Evolutionary conservation across 2,888 invertebrate species (phyloP).

Genomic region (Apantesis nais): DNA sequence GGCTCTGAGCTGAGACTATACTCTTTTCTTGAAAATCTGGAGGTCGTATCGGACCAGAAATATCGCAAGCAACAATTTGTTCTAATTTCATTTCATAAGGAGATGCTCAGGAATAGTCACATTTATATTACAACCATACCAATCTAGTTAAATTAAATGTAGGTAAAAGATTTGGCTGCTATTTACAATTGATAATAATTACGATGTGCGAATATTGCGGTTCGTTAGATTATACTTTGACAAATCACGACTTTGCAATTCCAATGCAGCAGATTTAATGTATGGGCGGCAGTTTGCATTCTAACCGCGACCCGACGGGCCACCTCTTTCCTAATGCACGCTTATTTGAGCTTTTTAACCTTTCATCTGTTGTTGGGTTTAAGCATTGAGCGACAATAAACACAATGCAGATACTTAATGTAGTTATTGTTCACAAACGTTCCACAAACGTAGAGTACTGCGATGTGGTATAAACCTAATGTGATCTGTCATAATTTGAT

Average conservation of each 20-base stretch:
- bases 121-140: background rate
- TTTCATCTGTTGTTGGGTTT: slow-evolving; percentile 80
- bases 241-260: slow-evolving; percentile 86
- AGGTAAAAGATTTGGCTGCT: slow-evolving; percentile 74
- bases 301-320: slow-evolving; percentile 83
- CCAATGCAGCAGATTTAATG: slow-evolving; percentile 85
- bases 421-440: slow-evolving; percentile 70
- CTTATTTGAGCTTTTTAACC: slow-evolving; percentile 86
- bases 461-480: slow-evolving; percentile 4
- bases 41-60: background rate
- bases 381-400: slow-evolving; percentile 82
- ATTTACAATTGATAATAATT: slow-evolving; percentile 84
- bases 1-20: too few species aligned
- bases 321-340: slow-evolving; percentile 86
- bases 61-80: background rate
- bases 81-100: background rate
- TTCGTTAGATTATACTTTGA: slow-evolving; percentile 85
- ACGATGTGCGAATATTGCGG: slow-evolving; percentile 85
- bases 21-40: too few species aligned
- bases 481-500: background rate
- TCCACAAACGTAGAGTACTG: slow-evolving; percentile 57
- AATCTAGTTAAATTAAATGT: slow-evolving; percentile 23
- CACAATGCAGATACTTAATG: slow-evolving; percentile 74
- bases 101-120: too few species aligned
- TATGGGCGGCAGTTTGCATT: slow-evolving; percentile 86